A percentile compares a stretch with the other conserved stretches of the same genome.
Evolutionary conservation across 2,888 invertebrate genomes (phyloP).

Genomic region (Eustalomyia histrio): DNA sequence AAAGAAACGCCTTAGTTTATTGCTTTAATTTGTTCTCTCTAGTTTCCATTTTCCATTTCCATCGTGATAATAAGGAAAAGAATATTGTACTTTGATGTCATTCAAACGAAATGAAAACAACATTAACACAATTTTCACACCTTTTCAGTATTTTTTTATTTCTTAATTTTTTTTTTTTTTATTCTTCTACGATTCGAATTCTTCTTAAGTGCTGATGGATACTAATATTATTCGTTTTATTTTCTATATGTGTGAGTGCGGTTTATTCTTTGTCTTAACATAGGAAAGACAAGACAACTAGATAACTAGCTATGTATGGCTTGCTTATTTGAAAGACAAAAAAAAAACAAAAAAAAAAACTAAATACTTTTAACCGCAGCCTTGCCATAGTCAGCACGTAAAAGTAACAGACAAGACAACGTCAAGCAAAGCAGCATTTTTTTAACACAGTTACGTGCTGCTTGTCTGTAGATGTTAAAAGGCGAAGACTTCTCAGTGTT

Average conservation of each 20-base stretch:
- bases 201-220: slow-evolving; percentile 57
- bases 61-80: slow-evolving; percentile 29
- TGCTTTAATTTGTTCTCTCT: slow-evolving; percentile 37
- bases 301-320: slow-evolving; percentile 26
- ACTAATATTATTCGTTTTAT: slow-evolving; percentile 50
- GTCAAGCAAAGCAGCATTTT: slow-evolving; percentile 51
- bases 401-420: slow-evolving; percentile 66
- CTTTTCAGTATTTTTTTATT: slow-evolving; percentile 35
- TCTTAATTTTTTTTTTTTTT: slow-evolving; percentile 11
- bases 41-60: slow-evolving; percentile 20
- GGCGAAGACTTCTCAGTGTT: slow-evolving; percentile 49
- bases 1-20: slow-evolving; percentile 51
- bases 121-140: slow-evolving; percentile 67
- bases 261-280: slow-evolving; percentile 21
- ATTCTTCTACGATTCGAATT: slow-evolving; percentile 42
- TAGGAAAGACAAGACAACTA: slow-evolving; percentile 37
- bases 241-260: slow-evolving; percentile 24
- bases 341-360: too few species aligned
- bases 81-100: slow-evolving; percentile 60
- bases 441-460: slow-evolving; percentile 59
- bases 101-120: slow-evolving; percentile 65
- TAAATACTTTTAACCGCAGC: slow-evolving; percentile 57
- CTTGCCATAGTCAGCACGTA: slow-evolving; percentile 57
- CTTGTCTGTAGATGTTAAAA: slow-evolving; percentile 58
- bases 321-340: slow-evolving; percentile 20